These are phyloP conservation scores for Australoheros facetus DNA, from an alignment of 2,797 vertebrate species.

Conservation along the genomic window DNA sequence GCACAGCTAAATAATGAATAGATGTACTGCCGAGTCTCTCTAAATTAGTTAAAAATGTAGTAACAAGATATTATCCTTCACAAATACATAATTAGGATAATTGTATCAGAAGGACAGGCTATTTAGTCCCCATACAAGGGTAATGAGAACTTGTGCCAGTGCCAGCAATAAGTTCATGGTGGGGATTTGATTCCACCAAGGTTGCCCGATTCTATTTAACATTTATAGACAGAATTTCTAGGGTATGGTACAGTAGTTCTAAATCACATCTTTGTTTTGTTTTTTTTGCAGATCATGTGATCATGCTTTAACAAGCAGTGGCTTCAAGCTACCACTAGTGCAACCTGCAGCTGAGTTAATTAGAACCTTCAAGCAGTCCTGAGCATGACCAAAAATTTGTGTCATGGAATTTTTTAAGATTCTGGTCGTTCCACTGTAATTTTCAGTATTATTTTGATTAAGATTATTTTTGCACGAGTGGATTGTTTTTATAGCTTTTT, in stretches of 20 bases:
- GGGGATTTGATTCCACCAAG: not conserved
- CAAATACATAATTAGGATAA: not conserved
- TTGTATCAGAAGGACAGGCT: not conserved
- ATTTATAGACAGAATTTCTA: not conserved
- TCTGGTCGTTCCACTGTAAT: not conserved
- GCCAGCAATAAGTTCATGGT: not conserved
- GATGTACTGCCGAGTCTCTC: not conserved
- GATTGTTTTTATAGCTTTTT: not conserved
- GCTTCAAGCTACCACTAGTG: not conserved
- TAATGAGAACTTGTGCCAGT: not conserved
- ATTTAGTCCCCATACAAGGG: not conserved
- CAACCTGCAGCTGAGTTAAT: not conserved
- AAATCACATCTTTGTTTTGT: not conserved
- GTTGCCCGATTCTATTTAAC: not conserved
- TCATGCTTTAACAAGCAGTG: not conserved
- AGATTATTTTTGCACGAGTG: not conserved
- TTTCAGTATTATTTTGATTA: not conserved
- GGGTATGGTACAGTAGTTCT: not conserved
- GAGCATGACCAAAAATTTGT: not conserved
- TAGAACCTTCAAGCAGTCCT: not conserved
- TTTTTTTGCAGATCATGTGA: not conserved
- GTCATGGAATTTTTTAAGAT: not conserved
- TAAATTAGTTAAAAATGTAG: conserved; percentile 4
- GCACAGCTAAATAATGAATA: not conserved
- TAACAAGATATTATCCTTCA: not conserved